phyloP scores from a whole-genome alignment of 2,888 invertebrate species.

The Caenorhabditis parvicauda region DNA sequence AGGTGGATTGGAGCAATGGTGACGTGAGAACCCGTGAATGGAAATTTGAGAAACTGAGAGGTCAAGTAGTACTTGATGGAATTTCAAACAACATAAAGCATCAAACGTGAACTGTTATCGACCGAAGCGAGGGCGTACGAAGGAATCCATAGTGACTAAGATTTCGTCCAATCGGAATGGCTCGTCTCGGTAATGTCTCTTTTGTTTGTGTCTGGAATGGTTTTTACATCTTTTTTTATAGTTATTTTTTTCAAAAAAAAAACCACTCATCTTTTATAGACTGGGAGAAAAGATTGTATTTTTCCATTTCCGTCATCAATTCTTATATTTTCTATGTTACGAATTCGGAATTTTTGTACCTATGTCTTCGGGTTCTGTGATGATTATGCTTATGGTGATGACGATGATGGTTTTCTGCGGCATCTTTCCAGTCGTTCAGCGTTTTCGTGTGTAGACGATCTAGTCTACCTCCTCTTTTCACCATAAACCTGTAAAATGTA shows the following conservation, averaged over 20 bases:
- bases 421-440: constrained; percentile 37
- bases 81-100: no score
- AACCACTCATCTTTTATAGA: constrained; percentile 3
- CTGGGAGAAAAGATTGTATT: no score
- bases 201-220: constrained; percentile 23
- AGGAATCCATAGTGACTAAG: constrained; percentile 40
- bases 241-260: neutral
- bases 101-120: no score
- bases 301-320: neutral
- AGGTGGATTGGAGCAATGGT: no score
- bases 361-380: constrained; percentile 30
- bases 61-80: no score
- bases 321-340: neutral
- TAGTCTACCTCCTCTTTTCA: constrained; percentile 36
- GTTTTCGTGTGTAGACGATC: constrained; percentile 39
- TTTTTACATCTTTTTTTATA: neutral
- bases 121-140: constrained; percentile 39
- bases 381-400: no score
- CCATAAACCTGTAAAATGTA: constrained; percentile 34
- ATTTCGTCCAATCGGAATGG: constrained; percentile 33
- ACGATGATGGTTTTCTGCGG: constrained; percentile 28
- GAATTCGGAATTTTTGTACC: constrained; percentile 21
- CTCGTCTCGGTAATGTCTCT: constrained; percentile 36
- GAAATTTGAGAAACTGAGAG: no score
- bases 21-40: no score